These are phyloP conservation scores for Colinus virginianus DNA, from an alignment of 2,113 vertebrate species.

Conservation along the genomic window DNA sequence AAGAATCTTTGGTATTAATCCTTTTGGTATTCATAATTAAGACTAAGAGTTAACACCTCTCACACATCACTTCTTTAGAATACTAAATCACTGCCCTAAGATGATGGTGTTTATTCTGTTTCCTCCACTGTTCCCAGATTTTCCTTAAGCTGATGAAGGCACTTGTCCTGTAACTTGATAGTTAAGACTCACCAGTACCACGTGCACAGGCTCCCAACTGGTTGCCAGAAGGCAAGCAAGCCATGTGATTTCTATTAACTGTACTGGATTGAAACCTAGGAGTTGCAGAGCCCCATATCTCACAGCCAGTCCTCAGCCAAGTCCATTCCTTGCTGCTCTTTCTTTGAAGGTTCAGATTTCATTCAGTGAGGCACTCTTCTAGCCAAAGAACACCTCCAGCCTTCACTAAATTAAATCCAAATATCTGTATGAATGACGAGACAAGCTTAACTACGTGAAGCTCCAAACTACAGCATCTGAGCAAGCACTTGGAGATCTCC, in stretches of 20 bases:
- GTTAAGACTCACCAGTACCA: not conserved
- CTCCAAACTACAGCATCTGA: not conserved
- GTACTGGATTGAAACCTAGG: not conserved
- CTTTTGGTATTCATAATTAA: not conserved
- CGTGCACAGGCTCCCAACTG: not conserved
- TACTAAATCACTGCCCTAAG: not conserved
- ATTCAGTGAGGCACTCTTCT: not conserved
- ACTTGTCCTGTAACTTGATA: not conserved
- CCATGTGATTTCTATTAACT: constrained; percentile 2
- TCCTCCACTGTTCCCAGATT: not conserved
- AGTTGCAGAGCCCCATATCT: not conserved
- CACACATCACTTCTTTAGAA: not conserved
- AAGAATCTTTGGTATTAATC: not conserved
- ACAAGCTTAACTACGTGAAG: not conserved
- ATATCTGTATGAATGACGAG: not conserved
- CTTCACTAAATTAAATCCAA: not conserved
- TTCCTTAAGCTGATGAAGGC: not conserved
- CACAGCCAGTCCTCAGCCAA: not conserved
- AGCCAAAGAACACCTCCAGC: not conserved
- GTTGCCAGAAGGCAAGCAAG: constrained; percentile 25
- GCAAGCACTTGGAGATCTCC: not conserved
- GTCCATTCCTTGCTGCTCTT: not conserved
- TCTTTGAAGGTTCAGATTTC: constrained; percentile 4
- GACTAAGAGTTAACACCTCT: not conserved
- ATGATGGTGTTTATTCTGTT: not conserved